Percentiles rank a stretch among this genome's conserved stretches.
phyloP scores from a whole-genome alignment of 2,888 invertebrate species.

The Oligia latruncula region DNA sequence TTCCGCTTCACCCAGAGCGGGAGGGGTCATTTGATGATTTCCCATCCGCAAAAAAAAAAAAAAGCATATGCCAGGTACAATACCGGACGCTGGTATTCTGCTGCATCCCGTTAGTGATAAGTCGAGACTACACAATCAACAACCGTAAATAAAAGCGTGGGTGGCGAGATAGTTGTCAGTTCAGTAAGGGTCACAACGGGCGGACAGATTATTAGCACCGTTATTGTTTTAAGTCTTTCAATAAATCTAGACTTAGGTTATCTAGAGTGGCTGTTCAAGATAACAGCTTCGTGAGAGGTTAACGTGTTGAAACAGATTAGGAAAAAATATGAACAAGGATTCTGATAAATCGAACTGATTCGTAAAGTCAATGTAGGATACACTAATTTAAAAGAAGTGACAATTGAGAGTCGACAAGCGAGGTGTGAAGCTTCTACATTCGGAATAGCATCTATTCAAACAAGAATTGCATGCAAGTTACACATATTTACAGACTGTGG shows the following conservation, averaged over 20 bases:
- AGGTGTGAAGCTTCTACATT: neutral
- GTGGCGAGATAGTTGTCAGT: slow-evolving; percentile 31
- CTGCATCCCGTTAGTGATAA: neutral
- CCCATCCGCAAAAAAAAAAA: no score
- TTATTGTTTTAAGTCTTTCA: slow-evolving; percentile 21
- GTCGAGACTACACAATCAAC: neutral
- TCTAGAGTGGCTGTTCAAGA: slow-evolving; percentile 14
- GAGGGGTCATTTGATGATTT: no score
- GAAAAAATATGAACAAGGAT: slow-evolving; percentile 3
- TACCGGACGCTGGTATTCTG: no score
- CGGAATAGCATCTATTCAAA: neutral
- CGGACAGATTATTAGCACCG: slow-evolving; percentile 33
- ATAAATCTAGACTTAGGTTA: slow-evolving; percentile 30
- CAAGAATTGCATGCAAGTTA: neutral
- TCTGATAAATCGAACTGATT: neutral
- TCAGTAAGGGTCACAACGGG: slow-evolving; percentile 43
- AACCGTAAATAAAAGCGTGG: slow-evolving; percentile 43
- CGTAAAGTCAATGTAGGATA: neutral
- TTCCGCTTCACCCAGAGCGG: no score
- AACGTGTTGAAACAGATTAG: neutral
- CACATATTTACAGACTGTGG: neutral
- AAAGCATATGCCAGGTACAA: no score
- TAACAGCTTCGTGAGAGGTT: neutral
- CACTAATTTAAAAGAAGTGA: neutral
- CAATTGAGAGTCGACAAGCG: neutral